Evolutionary conservation across 1,140 invertebrate species (phyloP), one percentile per base, ranked within the genome.

Genomic region (Hydropsyche tenuis): DNA sequence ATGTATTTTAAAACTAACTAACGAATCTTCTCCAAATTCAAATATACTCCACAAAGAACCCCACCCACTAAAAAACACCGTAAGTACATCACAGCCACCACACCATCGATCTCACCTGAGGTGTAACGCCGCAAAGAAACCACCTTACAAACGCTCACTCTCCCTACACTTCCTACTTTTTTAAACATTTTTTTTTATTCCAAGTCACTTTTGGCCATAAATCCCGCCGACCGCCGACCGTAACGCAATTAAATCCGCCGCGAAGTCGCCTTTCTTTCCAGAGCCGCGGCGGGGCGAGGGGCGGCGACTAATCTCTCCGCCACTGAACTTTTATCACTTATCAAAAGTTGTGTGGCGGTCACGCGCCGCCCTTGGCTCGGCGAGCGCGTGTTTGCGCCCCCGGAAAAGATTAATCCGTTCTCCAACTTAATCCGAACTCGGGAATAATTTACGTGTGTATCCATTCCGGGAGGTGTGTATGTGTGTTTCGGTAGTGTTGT

Each of bases 271-370:
- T 25, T 60, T 23, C 23, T 60, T 60, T 60, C 56, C 56, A 60
- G 18, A 22, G 56, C 23, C 56, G n/a, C n/a, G n/a, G n/a, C n/a
- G n/a, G 56, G 45, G 4, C 45, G 56, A 22, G 56, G 16, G 51
- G 22, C 51, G 51, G 56, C 56, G 56, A 60, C 56, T 60, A 60
- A 60, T 60, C 56, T 60, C 56, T 25, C 23, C 23, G 56, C 23
- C 56, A 22, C n/a, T 23, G 18, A 70, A 70, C 68, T 70, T 70
- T 70, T 70, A 70, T 70, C 68, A 70, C 68, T 70, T 70, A 70
- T 70, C 68, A 70, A 70, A 70, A 70, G 68, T 70, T 70, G 27
- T n/a, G 27, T 18, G 48, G 27, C 20, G 68, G 25, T 46, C 37
- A 70, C 68, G 46, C 30, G 30, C 30, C 30, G 30, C 30, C 30